Evolutionary conservation across 2,797 vertebrate species (phyloP), one percentile per base, ranked within the genome.

Genomic region (Acestrorhynchus altus): DNA sequence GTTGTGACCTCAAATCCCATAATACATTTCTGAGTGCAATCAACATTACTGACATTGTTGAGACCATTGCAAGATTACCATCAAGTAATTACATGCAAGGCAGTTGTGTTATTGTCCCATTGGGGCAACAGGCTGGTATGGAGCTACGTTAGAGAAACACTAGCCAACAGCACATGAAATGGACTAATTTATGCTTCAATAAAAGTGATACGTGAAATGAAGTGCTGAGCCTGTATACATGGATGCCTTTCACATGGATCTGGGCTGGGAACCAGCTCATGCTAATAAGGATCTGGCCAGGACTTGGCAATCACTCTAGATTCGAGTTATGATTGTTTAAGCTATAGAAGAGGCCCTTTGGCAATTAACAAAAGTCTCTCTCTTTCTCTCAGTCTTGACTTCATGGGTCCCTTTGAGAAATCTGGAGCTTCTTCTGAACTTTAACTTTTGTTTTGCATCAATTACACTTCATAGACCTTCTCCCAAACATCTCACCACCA

Each of bases 131-230:
- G 31, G 18, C 47, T 61, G 72, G 52, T 51, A 64, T 31, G 60
- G 56, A 13, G 20, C 51, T 20, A 59, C 24, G 15, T 59, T 15
- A 18, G 8, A 7, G 18, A 8, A 42, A 65, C 20, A 4, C 11
- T 46, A 12, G 35, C 39, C 20, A n/a, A 61, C 31, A 61, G 0
- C 20, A 7, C 42, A 64, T n/a, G 8, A 35, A 73, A 68, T 18
- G 81, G 85, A 83, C 7, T 61, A 78, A 86, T 84, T 88, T 89
- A 83, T 85, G 85, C 81, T 77, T 59, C 86, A 88, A 83, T 80
- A 91, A 90, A 91, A 88, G 86, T 70, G 15, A 79, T 69, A 83
- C 87, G 90, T 87, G 84, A 85, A 82, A 81, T 79, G 2, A 59
- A 70, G 73, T 87, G 84, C 76, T 15, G 81, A n/a, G 72, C 72